Evolutionary conservation across 2,113 vertebrate genomes (phyloP).

Genomic region (Dasyornis broadbenti): DNA sequence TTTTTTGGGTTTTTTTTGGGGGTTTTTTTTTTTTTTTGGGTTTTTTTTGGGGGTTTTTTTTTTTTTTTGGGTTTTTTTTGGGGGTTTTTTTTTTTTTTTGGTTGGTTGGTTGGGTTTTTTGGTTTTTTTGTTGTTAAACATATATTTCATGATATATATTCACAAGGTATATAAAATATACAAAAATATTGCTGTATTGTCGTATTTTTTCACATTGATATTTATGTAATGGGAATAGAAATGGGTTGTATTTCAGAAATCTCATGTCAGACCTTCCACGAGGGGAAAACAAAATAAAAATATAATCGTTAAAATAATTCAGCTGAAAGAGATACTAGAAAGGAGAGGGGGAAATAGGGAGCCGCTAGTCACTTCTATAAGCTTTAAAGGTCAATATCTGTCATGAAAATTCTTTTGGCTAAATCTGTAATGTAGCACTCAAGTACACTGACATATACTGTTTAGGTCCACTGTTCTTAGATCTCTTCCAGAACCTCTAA

Average conservation of each 20-base stretch:
- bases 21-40: too few relatives aligned
- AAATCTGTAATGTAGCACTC: background rate
- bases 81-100: background rate
- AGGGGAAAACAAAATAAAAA: background rate
- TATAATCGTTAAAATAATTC: background rate
- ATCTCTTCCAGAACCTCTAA: background rate
- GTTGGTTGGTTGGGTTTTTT: background rate
- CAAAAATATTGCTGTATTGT: background rate
- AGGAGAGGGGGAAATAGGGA: background rate
- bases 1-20: too few relatives aligned
- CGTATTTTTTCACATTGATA: background rate
- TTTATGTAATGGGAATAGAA: background rate
- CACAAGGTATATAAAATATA: background rate
- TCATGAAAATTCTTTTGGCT: background rate
- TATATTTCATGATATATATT: background rate
- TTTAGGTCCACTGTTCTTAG: background rate
- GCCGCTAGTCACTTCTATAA: background rate
- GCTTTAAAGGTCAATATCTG: background rate
- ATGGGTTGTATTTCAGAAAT: background rate
- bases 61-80: background rate
- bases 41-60: too few relatives aligned
- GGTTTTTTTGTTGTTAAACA: background rate
- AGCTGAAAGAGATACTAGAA: background rate
- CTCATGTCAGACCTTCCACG: background rate
- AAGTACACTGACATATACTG: background rate